These are phyloP conservation scores for Thinocorus orbignyianus DNA, from an alignment of 2,113 vertebrate genomes.

Conservation along the genomic window DNA sequence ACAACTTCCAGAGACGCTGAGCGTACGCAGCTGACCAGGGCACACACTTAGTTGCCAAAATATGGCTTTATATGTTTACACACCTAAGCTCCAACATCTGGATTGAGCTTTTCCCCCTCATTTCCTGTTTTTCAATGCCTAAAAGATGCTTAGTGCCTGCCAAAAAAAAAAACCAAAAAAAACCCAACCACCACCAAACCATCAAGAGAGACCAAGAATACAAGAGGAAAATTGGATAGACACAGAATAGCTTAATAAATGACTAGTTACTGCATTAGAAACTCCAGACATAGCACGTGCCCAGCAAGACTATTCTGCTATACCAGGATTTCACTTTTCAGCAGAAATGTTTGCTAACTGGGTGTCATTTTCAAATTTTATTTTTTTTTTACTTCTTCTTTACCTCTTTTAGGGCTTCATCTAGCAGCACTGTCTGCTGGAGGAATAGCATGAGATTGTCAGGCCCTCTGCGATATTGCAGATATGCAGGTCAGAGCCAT, in stretches of 20 bases:
- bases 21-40: neutral
- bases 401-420: neutral
- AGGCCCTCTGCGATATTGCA: neutral
- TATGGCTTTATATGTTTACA: neutral
- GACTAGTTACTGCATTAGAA: neutral
- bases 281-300: neutral
- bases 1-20: neutral
- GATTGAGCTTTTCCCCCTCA: neutral
- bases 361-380: neutral
- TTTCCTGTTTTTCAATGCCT: neutral
- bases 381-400: neutral
- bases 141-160: neutral
- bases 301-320: neutral
- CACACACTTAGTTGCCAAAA: neutral
- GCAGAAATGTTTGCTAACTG: neutral
- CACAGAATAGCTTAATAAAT: neutral
- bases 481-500: neutral
- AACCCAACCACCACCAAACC: too few species aligned
- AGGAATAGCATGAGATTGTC: neutral
- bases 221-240: neutral
- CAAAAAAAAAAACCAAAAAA: neutral
- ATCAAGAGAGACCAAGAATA: neutral
- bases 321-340: neutral
- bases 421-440: neutral
- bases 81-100: neutral